A percentile compares a stretch with the other conserved stretches of the same genome.
phyloP scores from a whole-genome alignment of 2,888 invertebrate genomes.

The Eristalis intricaria region DNA sequence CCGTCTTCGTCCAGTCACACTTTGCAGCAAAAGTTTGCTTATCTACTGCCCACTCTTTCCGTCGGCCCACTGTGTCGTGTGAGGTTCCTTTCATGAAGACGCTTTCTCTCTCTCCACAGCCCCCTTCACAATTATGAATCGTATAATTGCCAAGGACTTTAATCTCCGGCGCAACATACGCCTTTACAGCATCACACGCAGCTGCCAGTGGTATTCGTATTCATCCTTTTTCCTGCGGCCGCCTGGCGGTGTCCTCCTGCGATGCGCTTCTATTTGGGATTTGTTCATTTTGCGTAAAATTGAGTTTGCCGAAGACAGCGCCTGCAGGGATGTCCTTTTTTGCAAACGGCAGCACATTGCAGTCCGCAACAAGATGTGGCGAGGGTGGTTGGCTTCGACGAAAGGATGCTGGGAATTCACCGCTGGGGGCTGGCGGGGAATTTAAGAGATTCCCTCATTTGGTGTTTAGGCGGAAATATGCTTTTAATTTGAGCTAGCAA shows the following conservation, averaged over 20 bases:
- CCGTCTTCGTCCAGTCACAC: not conserved
- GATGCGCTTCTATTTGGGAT: constrained; percentile 64
- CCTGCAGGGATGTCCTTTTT: constrained; percentile 8
- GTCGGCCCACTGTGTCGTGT: not conserved
- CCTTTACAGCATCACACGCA: not conserved
- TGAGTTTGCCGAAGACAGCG: constrained; percentile 75
- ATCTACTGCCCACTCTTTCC: not conserved
- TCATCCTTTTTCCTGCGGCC: not conserved
- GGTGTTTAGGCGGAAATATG: constrained; percentile 23
- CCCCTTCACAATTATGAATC: constrained; percentile 27
- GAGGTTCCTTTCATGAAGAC: not conserved
- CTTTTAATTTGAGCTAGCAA: constrained; percentile 30
- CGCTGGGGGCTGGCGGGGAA: constrained; percentile 6
- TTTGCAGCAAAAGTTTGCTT: not conserved
- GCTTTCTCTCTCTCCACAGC: not conserved
- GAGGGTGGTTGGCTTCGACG: not conserved
- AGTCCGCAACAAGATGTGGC: constrained; percentile 2
- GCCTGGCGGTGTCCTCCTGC: not conserved
- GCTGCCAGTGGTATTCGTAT: not conserved
- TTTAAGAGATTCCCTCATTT: constrained; percentile 11
- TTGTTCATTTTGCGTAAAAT: constrained; percentile 78
- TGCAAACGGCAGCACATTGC: not conserved
- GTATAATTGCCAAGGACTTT: constrained; percentile 47
- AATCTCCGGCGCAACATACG: constrained; percentile 39
- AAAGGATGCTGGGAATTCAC: constrained; percentile 14